Conservation (phyloP, 2,113 vertebrate species). For the Prionailurus viverrinus region DNA sequence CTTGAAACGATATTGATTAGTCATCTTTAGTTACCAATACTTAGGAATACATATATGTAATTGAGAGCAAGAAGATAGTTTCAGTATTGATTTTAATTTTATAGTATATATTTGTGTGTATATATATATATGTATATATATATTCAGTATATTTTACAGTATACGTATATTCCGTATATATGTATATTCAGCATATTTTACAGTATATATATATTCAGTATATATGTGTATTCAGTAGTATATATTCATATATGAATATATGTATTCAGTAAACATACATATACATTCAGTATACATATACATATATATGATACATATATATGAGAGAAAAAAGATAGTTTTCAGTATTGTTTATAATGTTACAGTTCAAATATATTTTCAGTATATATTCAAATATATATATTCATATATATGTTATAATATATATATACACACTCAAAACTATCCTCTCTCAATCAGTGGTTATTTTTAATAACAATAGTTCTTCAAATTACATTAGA, state of each 20-base stretch:
- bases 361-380: background rate
- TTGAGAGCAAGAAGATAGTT: background rate
- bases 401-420: background rate
- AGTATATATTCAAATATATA: background rate
- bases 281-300: background rate
- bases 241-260: background rate
- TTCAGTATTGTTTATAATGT: background rate
- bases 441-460: background rate
- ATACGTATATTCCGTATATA: too few relatives aligned
- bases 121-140: background rate
- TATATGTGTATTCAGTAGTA: background rate
- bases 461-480: background rate
- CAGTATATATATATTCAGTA: background rate
- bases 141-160: background rate
- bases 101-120: too few relatives aligned
- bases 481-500: background rate
- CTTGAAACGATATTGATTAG: background rate
- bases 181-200: background rate
- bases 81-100: background rate
- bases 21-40: background rate
- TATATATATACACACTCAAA: background rate
- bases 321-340: background rate
- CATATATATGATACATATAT: background rate
- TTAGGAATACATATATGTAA: background rate
- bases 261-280: background rate